These are phyloP conservation scores for Apamea epomidion DNA, from an alignment of 2,888 invertebrate species.

Conservation along the genomic window DNA sequence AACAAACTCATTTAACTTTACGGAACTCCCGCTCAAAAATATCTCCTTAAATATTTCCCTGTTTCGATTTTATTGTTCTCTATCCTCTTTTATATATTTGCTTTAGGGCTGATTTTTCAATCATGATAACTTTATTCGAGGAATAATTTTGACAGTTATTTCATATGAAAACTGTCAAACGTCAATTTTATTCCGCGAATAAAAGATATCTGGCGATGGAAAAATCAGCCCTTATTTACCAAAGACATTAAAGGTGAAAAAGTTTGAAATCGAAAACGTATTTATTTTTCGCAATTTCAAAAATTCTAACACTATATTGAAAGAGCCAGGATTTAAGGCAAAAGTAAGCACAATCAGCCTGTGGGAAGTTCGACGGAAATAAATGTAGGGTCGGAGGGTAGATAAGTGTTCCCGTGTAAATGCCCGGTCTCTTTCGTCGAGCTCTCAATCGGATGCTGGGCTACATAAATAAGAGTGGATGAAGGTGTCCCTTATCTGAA, in stretches of 20 bases:
- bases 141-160: too few species aligned
- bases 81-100: conserved; percentile 83
- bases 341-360: conserved; percentile 77
- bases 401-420: conserved; percentile 86
- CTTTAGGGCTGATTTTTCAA: conserved; percentile 53
- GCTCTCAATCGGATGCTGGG: conserved; percentile 88
- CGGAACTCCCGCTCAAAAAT: conserved; percentile 84
- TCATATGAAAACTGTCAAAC: too few species aligned
- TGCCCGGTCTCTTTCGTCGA: conserved; percentile 79
- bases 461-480: conserved; percentile 89
- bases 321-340: conserved; percentile 59
- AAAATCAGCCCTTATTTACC: conserved; percentile 75
- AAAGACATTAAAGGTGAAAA: conserved; percentile 77
- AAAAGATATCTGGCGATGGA: too few species aligned
- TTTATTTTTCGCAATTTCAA: neutral
- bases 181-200: too few species aligned
- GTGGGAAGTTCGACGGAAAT: conserved; percentile 86
- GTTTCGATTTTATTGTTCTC: conserved; percentile 87
- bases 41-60: conserved; percentile 82
- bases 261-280: conserved; percentile 40
- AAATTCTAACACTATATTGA: conserved; percentile 7
- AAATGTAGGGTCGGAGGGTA: conserved; percentile 87
- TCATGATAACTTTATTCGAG: too few species aligned
- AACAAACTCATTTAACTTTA: conserved; percentile 90
- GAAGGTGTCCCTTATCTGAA: conserved; percentile 84